These are phyloP conservation scores for Athene cunicularia DNA, from an alignment of 2,113 vertebrate genomes.

Conservation along the genomic window DNA sequence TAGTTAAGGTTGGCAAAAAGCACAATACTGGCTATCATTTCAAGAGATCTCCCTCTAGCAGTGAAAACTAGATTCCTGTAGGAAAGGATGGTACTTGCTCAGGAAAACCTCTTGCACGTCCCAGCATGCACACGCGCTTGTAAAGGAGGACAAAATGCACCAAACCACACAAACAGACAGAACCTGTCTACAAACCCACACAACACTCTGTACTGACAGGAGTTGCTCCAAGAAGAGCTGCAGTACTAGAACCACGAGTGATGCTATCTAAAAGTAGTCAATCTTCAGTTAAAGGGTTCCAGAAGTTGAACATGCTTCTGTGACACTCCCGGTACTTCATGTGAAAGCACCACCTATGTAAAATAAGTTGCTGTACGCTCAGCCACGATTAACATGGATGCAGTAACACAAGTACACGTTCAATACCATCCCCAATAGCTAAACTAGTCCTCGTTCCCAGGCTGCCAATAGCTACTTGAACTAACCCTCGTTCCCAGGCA, in stretches of 20 bases:
- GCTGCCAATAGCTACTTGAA: background rate
- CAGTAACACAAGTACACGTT: background rate
- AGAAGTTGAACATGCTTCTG: background rate
- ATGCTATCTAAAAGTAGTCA: background rate
- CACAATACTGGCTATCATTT: background rate
- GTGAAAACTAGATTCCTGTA: background rate
- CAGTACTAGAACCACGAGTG: background rate
- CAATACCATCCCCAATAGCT: background rate
- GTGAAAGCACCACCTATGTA: too few relatives aligned
- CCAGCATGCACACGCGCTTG: background rate
- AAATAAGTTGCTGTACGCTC: background rate
- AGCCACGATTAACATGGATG: background rate
- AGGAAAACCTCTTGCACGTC: background rate
- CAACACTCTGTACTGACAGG: background rate
- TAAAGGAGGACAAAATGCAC: background rate
- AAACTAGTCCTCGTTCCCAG: background rate
- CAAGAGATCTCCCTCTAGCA: background rate
- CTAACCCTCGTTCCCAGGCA: background rate
- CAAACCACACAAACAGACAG: slow-evolving; percentile 9
- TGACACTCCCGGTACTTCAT: background rate
- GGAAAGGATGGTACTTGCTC: background rate
- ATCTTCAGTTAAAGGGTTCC: background rate
- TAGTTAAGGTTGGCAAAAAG: background rate
- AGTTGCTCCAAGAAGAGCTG: background rate
- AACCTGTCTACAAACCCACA: slow-evolving; percentile 25